Evolutionary conservation across 2,113 vertebrate genomes (phyloP).

Genomic region (Pteropus alecto): DNA sequence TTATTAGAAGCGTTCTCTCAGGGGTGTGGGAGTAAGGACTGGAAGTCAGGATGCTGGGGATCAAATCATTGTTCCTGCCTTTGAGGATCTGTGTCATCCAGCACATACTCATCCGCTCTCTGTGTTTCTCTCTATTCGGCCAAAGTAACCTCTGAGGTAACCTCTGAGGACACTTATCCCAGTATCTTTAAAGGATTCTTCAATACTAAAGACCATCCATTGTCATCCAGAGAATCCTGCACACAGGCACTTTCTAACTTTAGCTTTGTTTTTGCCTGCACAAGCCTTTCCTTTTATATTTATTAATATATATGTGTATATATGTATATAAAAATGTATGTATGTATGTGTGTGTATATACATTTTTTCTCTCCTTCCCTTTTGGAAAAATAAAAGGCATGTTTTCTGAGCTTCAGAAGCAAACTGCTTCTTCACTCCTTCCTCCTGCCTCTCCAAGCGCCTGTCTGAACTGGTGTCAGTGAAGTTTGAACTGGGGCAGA

Average conservation of each 20-base stretch:
- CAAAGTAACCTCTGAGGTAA: neutral
- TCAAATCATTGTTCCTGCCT: neutral
- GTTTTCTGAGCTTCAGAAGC: constrained; percentile 54
- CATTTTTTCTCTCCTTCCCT: neutral
- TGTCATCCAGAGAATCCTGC: neutral
- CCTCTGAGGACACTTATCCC: neutral
- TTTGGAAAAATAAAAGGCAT: constrained; percentile 56
- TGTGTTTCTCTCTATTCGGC: neutral
- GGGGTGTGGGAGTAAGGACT: neutral
- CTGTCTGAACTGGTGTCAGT: constrained; percentile 70
- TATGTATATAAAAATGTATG: neutral
- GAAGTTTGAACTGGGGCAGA: constrained; percentile 80
- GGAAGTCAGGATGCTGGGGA: neutral
- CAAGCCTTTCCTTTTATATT: constrained; percentile 1
- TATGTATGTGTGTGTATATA: neutral
- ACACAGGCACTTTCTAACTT: neutral
- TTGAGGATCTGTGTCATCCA: neutral
- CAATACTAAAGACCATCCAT: neutral
- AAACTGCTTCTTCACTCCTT: constrained; percentile 62
- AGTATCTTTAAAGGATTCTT: neutral
- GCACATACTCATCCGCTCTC: neutral
- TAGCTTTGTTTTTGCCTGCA: constrained; percentile 13
- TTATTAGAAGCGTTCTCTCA: neutral
- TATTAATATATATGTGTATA: neutral
- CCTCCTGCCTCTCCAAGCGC: constrained; percentile 62